Percentiles rank a stretch among this genome's conserved stretches.
Evolutionary conservation across 2,797 vertebrate species (phyloP).

Genomic region (Sphenodon punctatus): DNA sequence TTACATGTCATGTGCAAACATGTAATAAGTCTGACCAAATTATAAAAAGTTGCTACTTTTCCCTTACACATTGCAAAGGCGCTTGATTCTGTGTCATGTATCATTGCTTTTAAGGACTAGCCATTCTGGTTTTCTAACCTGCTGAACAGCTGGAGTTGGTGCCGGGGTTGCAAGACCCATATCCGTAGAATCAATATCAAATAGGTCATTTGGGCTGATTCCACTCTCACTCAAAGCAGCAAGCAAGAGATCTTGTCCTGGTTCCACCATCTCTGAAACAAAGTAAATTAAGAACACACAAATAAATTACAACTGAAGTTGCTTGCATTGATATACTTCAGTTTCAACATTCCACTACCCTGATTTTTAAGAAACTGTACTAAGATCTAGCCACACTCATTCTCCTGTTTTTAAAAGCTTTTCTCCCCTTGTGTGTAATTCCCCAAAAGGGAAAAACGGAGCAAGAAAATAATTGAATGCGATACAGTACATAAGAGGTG

Average conservation of each 20-base stretch:
- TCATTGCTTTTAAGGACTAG: neutral
- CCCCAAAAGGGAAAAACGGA: no score
- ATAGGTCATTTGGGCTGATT: slow-evolving; percentile 96
- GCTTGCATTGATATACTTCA: neutral
- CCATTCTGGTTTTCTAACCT: slow-evolving; percentile 77
- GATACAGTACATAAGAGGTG: no score
- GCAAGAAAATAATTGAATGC: no score
- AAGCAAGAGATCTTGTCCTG: slow-evolving; percentile 97
- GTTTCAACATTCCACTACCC: neutral
- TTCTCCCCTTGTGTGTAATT: no score
- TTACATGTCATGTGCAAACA: no score
- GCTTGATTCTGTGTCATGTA: neutral
- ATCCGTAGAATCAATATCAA: slow-evolving; percentile 92
- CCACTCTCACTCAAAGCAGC: slow-evolving; percentile 98
- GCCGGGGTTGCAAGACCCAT: slow-evolving; percentile 75
- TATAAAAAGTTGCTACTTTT: no score
- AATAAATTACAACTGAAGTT: slow-evolving; percentile 11
- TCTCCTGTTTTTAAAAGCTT: no score
- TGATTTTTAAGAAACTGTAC: no score
- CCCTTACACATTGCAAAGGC: no score
- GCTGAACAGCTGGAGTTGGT: slow-evolving; percentile 82
- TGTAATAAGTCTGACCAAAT: no score
- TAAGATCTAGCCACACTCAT: no score
- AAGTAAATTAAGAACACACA: slow-evolving; percentile 25
- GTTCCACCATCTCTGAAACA: slow-evolving; percentile 90